Percentiles rank a stretch among this genome's conserved stretches.
phyloP scores from a whole-genome alignment of 2,797 vertebrate genomes.

The Coluber constrictor region DNA sequence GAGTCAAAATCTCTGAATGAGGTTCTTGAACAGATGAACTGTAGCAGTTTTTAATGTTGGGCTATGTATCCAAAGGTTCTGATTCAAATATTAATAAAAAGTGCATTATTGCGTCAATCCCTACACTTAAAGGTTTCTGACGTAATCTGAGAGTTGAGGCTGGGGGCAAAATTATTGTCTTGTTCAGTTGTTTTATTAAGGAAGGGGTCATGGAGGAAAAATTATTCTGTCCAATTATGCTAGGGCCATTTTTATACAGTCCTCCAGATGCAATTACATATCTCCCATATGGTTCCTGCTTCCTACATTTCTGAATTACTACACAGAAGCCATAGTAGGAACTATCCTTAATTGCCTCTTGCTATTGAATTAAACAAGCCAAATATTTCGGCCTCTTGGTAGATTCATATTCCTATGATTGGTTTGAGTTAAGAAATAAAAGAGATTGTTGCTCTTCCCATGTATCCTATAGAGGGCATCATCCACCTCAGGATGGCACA shows the following conservation, averaged over 20 bases:
- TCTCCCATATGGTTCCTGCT: background rate
- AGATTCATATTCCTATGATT: background rate
- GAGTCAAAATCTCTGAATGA: background rate
- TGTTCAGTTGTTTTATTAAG: background rate
- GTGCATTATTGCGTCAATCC: background rate
- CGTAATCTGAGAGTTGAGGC: background rate
- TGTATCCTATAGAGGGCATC: background rate
- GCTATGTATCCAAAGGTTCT: background rate
- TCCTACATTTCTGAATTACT: background rate
- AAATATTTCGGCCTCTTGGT: background rate
- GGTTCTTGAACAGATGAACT: constrained; percentile 1
- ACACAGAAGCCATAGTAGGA: background rate
- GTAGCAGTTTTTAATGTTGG: background rate
- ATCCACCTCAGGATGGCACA: background rate
- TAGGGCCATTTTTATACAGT: background rate
- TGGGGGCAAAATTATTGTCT: background rate
- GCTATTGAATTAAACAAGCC: background rate
- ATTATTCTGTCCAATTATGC: background rate
- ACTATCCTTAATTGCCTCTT: background rate
- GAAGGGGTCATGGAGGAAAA: background rate
- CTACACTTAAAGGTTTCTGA: background rate
- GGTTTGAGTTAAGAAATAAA: background rate
- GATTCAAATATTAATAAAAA: background rate
- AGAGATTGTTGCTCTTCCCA: background rate
- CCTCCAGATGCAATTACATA: background rate